Evolutionary conservation across 2,113 vertebrate genomes (phyloP), one percentile per base, ranked within the genome.

Genomic region (Cavia porcellus): DNA sequence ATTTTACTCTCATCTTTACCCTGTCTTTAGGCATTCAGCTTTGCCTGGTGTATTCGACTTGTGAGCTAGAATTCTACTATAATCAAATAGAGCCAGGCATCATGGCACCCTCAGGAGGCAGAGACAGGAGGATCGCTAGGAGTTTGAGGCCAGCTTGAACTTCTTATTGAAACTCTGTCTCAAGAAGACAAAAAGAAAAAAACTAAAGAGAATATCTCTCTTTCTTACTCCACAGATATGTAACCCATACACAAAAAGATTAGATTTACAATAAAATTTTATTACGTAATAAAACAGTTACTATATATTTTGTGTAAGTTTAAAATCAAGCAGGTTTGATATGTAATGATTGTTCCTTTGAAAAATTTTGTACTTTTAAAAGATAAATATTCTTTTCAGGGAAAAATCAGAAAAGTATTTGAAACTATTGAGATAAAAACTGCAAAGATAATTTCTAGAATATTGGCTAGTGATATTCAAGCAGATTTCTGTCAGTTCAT

Each of bases 401-500:
- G 52, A 87, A 97, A 90, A 77, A 77, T 50, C 20, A 93, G 17
- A 88, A 96, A 62, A 90, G 0, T 4, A 52, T 14, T 4, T 12
- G 47, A 24, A 94, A 94, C 45, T 55, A 85, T 94, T n/a, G 20
- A 7, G 59, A 30, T 24, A 52, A 74, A 38, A 35, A 1, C 2
- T 59, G 0, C 61, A 95, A 42, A 0, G 0, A 80, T 66, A 57
- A 28, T 19, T 5, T 30, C 32, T 77, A 38, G 28, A 96, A 86
- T 1, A 72, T 22, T 59, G 47, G 57, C 1, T 1, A 10, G 20
- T 93, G 89, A 93, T 57, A 96, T 59, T 86, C 93, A 64, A 83
- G 72, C 1, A 1, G 14, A 89, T 30, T 93, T 95, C 68, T 66
- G 83, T 61, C 82, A 95, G 91, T 84, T 97, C 96, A 89, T 97